These are phyloP conservation scores for Thereva unica DNA, from an alignment of 2,888 invertebrate genomes.

Conservation along the genomic window DNA sequence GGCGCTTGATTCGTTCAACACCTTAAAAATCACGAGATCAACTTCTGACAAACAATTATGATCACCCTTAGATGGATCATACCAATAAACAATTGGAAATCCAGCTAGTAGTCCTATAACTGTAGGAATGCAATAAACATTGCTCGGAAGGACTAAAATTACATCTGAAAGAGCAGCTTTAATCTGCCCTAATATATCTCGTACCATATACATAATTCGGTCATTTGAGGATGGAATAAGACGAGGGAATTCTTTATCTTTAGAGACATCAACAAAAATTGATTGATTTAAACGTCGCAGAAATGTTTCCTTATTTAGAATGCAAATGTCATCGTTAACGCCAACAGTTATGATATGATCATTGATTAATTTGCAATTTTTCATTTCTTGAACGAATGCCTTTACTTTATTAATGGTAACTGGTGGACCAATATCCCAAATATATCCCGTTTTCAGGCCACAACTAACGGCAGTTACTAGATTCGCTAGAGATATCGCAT, in stretches of 20 bases:
- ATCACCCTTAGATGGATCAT: conserved; percentile 38
- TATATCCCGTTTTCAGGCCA: conserved; percentile 47
- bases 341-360: conserved; percentile 41
- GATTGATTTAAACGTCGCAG: conserved; percentile 20
- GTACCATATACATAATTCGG: conserved; percentile 15
- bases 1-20: conserved; percentile 24
- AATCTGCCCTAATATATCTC: conserved; percentile 33
- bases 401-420: conserved; percentile 39
- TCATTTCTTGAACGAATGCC: conserved; percentile 42
- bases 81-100: conserved; percentile 52
- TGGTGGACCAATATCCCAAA: conserved; percentile 47
- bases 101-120: conserved; percentile 50
- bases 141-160: conserved; percentile 29
- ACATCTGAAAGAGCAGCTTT: background rate
- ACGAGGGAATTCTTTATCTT: conserved; percentile 36
- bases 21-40: conserved; percentile 35
- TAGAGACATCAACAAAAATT: conserved; percentile 43
- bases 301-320: conserved; percentile 42
- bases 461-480: conserved; percentile 42
- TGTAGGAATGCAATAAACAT: conserved; percentile 48
- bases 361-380: conserved; percentile 40
- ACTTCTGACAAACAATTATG: conserved; percentile 37
- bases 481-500: conserved; percentile 34
- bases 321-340: conserved; percentile 44
- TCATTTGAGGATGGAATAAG: conserved; percentile 24